Percentiles rank a stretch among this genome's conserved stretches.
phyloP scores from a whole-genome alignment of 2,113 vertebrate genomes.

The Proteles cristata region DNA sequence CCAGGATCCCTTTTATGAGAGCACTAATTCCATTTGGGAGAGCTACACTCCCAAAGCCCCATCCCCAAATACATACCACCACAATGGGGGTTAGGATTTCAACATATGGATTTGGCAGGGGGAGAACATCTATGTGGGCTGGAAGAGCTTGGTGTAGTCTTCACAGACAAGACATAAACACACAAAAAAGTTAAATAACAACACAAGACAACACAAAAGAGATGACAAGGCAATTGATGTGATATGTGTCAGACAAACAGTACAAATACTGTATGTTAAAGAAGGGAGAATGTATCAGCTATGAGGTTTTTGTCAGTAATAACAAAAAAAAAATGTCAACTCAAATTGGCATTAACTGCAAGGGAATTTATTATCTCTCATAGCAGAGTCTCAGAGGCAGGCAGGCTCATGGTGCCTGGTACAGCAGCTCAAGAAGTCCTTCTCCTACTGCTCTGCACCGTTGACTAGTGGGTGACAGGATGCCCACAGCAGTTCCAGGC shows the following conservation, averaged over 20 bases:
- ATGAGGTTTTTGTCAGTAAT: conserved; percentile 48
- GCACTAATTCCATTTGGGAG: not conserved
- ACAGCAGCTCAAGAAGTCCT: not conserved
- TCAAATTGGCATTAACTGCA: not conserved
- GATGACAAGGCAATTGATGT: not conserved
- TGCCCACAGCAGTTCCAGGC: not conserved
- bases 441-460: not conserved
- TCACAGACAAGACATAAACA: conserved; percentile 36
- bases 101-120: not conserved
- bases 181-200: conserved; percentile 33
- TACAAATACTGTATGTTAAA: not conserved
- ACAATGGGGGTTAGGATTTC: not conserved
- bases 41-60: not conserved
- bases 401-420: too few relatives aligned
- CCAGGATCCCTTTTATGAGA: not conserved
- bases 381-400: not conserved
- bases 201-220: not conserved
- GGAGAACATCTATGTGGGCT: not conserved
- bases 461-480: not conserved
- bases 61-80: not conserved
- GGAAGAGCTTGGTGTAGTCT: not conserved
- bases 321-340: conserved; percentile 36
- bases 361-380: not conserved
- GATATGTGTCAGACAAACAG: not conserved
- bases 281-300: not conserved